Conservation (phyloP, 2,888 invertebrate genomes). For the Idaea dimidiata region DNA sequence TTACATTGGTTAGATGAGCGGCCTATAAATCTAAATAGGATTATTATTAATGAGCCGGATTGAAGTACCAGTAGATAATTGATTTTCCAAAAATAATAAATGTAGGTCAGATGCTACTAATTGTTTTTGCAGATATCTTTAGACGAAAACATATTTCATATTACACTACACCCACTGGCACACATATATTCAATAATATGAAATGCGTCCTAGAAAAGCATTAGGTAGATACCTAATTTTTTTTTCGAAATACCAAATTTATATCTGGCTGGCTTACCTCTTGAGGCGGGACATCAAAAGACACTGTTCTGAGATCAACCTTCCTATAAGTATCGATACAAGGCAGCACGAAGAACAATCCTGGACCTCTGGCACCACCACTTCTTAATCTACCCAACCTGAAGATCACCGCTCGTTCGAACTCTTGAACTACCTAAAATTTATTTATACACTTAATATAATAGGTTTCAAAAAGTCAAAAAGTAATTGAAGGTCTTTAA, state of each 20-base stretch:
- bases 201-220: not conserved
- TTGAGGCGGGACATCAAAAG: conserved; percentile 98
- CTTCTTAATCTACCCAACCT: conserved; percentile 88
- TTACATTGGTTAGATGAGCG: not conserved
- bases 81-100: not conserved
- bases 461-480: conserved; percentile 5
- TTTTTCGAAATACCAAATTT: not conserved
- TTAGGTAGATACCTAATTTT: not conserved
- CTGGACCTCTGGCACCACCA: conserved; percentile 91
- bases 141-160: not conserved
- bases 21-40: not conserved
- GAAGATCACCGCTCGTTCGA: conserved; percentile 94
- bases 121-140: not conserved
- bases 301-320: conserved; percentile 95
- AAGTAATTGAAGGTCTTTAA: conserved; percentile 13
- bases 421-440: conserved; percentile 89
- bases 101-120: not conserved
- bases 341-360: conserved; percentile 95
- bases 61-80: not conserved
- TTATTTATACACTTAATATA: not conserved
- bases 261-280: conserved; percentile 82
- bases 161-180: not conserved
- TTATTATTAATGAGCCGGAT: not conserved
- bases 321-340: conserved; percentile 96
- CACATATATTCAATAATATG: not conserved